phyloP scores from a whole-genome alignment of 2,797 vertebrate genomes.

The Tangara arthus region DNA sequence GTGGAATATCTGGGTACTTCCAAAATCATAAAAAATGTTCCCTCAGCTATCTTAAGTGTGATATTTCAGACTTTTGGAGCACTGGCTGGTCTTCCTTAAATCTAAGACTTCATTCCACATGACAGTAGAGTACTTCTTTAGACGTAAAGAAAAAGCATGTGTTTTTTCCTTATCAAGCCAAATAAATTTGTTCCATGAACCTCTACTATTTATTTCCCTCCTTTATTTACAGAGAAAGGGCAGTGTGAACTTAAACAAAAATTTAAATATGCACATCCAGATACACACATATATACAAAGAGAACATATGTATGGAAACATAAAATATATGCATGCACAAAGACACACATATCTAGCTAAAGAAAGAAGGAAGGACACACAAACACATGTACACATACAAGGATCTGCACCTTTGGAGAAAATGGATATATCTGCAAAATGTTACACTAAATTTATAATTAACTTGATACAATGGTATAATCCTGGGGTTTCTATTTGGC shows the following conservation, averaged over 20 bases:
- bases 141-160: not conserved
- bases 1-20: not conserved
- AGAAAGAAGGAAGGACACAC: not conserved
- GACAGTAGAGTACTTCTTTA: not conserved
- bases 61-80: not conserved
- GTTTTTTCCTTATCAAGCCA: not conserved
- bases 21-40: not conserved
- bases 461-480: not conserved
- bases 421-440: fast-evolving
- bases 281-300: not conserved
- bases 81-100: not conserved
- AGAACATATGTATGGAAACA: not conserved
- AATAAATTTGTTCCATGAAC: not conserved
- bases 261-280: not conserved
- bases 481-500: not conserved
- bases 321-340: not conserved
- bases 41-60: not conserved
- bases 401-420: not conserved
- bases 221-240: not conserved
- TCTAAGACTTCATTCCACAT: not conserved
- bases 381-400: not conserved
- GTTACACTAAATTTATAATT: not conserved
- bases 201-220: not conserved
- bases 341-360: not conserved
- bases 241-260: not conserved